phyloP scores from a whole-genome alignment of 2,113 vertebrate species.

The Vanacampus margaritifer region DNA sequence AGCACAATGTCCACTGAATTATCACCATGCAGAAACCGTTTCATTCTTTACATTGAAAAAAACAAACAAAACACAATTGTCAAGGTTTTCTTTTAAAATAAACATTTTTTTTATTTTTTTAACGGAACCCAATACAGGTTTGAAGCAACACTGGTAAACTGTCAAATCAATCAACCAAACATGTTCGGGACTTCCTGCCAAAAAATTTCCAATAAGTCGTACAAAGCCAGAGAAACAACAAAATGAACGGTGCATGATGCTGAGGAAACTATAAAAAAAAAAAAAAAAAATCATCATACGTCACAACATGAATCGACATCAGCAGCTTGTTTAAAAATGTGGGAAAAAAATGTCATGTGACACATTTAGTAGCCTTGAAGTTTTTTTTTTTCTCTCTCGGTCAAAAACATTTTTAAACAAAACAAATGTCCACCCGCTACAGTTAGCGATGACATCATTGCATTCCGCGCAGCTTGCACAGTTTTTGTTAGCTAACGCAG shows the following conservation, averaged over 20 bases:
- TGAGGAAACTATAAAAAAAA: neutral
- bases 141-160: conserved; percentile 69
- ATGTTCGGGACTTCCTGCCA: conserved; percentile 45
- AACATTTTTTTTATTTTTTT: conserved; percentile 63
- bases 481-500: neutral
- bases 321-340: conserved; percentile 27
- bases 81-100: conserved; percentile 46
- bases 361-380: conserved; percentile 2
- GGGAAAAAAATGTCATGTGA: conserved; percentile 25
- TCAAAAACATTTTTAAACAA: neutral
- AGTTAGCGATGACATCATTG: neutral
- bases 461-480: neutral
- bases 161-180: conserved; percentile 46
- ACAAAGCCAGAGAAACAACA: conserved; percentile 33
- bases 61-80: neutral
- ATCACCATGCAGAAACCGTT: no score
- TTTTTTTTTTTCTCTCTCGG: neutral
- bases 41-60: no score
- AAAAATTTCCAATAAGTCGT: conserved; percentile 34
- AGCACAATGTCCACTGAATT: no score
- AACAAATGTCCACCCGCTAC: neutral
- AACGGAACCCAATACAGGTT: conserved; percentile 70
- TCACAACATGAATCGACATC: neutral
- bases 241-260: conserved; percentile 32
- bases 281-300: neutral